Evolutionary conservation across 2,888 invertebrate species (phyloP).

Genomic region (Teleiodes luculella): DNA sequence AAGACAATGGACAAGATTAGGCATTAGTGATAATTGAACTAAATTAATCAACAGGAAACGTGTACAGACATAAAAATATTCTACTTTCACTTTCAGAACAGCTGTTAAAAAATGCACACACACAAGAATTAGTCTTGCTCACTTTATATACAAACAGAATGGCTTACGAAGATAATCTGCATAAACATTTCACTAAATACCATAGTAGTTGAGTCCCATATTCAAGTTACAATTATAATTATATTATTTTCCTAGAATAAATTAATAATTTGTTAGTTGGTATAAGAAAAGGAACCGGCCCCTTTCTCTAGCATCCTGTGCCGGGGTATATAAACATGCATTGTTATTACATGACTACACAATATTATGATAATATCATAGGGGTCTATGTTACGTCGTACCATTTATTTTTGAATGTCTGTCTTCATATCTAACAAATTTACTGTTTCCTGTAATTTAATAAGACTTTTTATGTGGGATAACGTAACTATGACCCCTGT

Average conservation of each 20-base stretch:
- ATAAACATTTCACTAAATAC: constrained; percentile 68
- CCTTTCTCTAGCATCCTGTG: constrained; percentile 58
- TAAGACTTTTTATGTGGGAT: constrained; percentile 2
- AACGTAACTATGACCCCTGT: too few species aligned
- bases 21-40: constrained; percentile 59
- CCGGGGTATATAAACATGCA: constrained; percentile 42
- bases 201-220: constrained; percentile 76
- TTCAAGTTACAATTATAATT: constrained; percentile 61
- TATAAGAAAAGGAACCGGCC: constrained; percentile 59
- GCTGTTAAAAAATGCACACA: neutral
- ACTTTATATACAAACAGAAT: constrained; percentile 65
- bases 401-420: neutral
- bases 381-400: neutral
- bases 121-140: constrained; percentile 59
- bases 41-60: constrained; percentile 26
- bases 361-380: constrained; percentile 40
- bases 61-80: neutral
- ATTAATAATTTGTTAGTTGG: constrained; percentile 48
- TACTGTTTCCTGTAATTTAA: too few species aligned
- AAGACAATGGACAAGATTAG: constrained; percentile 69
- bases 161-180: constrained; percentile 50
- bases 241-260: constrained; percentile 56
- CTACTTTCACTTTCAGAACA: neutral
- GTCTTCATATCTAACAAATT: too few species aligned
- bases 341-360: constrained; percentile 50